Percentiles rank a stretch among this genome's conserved stretches.
Evolutionary conservation across 2,113 vertebrate species (phyloP).

Genomic region (Stercorarius parasiticus): DNA sequence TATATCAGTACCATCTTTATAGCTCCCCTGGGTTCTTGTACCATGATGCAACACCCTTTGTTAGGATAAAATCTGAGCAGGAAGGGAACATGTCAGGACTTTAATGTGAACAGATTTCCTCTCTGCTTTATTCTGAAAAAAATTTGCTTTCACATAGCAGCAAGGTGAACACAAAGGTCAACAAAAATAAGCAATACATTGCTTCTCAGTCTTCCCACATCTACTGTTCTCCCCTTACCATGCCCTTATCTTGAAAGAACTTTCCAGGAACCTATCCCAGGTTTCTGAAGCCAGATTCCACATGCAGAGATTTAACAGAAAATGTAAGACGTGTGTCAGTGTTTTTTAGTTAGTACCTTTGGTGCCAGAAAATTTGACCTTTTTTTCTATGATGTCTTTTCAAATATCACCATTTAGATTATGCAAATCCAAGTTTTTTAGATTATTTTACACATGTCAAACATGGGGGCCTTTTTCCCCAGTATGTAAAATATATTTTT

Average conservation of each 20-base stretch:
- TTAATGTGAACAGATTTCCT: neutral
- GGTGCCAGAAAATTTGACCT: neutral
- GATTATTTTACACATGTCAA: neutral
- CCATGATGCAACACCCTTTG: neutral
- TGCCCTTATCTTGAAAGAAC: neutral
- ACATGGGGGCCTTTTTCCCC: fast-evolving
- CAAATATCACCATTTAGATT: neutral
- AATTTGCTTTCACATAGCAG: neutral
- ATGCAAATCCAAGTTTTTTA: neutral
- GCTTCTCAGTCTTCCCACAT: neutral
- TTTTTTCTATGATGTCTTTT: neutral
- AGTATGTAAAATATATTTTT: neutral
- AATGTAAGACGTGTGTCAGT: neutral
- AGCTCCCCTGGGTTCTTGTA: neutral
- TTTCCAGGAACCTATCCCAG: neutral
- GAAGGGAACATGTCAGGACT: neutral
- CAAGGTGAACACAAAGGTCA: constrained; percentile 10
- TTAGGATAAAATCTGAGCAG: constrained; percentile 13
- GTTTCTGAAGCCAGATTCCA: neutral
- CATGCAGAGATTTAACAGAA: neutral
- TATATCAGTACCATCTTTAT: neutral
- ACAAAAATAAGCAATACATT: neutral
- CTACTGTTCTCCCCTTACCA: neutral
- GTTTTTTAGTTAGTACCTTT: neutral
- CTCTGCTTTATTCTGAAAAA: neutral